Evolutionary conservation across 2,113 vertebrate genomes (phyloP), one percentile per base, ranked within the genome.

Genomic region (Mirounga angustirostris): DNA sequence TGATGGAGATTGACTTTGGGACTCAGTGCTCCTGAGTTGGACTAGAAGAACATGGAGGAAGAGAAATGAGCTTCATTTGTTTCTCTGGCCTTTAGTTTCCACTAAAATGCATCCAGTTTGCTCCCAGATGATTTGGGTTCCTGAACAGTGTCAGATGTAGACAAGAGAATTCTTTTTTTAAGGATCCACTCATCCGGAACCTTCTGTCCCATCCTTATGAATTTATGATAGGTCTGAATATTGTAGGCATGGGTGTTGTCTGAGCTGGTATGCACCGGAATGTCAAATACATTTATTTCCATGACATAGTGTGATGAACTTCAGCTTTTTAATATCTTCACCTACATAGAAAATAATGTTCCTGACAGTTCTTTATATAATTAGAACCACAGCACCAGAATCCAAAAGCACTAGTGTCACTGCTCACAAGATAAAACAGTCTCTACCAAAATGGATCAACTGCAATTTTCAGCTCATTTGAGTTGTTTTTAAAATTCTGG

Each of bases 401-500:
- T 93, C 22, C 24, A 69, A 52, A 26, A 73, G 21, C 28, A 26
- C 4, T 0, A 1, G 30, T 58, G 33, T 40, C 46, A 33, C 52
- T 24, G 24, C 46, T 65, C 15, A 30, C 3, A n/a, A 80, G n/a
- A 50, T 95, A 79, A 82, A 94, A 92, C 61, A 63, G 36, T 71
- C 36, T 90, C 83, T 40, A 5, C 56, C 40, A 11, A 84, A 59
- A 78, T 11, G 24, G 86, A 86, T 63, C 67, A n/a, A 12, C 26
- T 15, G 69, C 15, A 22, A 21, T 89, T 91, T 89, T 73, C 61
- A 87, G 36, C 74, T 26, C 80, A 30, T 1, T 36, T 21, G 13
- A 14, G 56, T 36, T 21, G 61, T 19, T 81, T 33, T 97, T 76
- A 86, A 89, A 63, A 92, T 94, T 89, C 91, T 73, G 33, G 54